Conservation (phyloP, 1,140 invertebrate genomes). For the Trachymyrmex cornetzi region DNA sequence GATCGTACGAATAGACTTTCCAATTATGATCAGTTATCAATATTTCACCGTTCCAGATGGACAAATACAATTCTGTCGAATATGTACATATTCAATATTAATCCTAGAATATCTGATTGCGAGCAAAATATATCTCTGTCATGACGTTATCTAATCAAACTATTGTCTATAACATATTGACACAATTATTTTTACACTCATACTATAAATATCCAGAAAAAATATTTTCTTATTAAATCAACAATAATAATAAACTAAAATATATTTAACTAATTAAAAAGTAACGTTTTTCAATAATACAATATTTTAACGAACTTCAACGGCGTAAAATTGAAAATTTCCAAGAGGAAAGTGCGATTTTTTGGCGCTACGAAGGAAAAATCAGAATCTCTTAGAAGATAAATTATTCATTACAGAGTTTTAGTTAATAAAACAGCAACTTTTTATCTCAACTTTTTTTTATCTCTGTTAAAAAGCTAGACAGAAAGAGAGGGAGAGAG, state of each 20-base stretch:
- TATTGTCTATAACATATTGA: constrained; percentile 5
- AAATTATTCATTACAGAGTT: constrained; percentile 38
- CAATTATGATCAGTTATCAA: background rate
- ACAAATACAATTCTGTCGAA: constrained; percentile 6
- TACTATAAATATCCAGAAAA: background rate
- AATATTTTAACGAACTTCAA: background rate
- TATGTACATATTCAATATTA: constrained; percentile 39
- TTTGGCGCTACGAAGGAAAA: background rate
- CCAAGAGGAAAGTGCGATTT: constrained; percentile 20
- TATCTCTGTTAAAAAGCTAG: background rate
- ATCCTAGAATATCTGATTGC: constrained; percentile 6
- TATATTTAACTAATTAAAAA: constrained; percentile 5
- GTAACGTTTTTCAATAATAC: background rate
- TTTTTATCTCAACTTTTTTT: background rate
- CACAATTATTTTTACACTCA: background rate
- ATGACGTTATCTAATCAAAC: background rate
- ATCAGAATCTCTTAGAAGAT: constrained; percentile 11
- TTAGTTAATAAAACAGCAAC: constrained; percentile 41
- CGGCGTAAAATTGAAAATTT: constrained; percentile 3
- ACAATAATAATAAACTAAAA: background rate
- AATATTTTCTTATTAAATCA: background rate
- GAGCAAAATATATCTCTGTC: background rate
- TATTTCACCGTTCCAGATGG: background rate
- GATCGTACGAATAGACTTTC: background rate
- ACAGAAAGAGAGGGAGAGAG: background rate